These are phyloP conservation scores for Cariama cristata DNA, from an alignment of 2,113 vertebrate genomes.

Conservation along the genomic window DNA sequence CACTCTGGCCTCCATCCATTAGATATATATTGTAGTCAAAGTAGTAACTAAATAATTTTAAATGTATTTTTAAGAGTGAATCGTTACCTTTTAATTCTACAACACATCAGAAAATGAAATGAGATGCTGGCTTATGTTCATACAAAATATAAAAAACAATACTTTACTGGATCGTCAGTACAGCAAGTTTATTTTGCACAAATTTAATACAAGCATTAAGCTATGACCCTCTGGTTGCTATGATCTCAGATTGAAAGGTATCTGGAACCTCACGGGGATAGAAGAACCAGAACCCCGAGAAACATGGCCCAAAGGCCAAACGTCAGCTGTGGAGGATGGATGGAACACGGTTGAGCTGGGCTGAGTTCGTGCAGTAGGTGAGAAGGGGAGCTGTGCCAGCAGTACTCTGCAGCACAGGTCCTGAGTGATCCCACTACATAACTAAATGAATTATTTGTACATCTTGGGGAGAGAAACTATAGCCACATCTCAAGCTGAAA, in stretches of 20 bases:
- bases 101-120: not conserved
- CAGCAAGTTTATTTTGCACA: not conserved
- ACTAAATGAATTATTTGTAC: conserved; percentile 11
- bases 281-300: not conserved
- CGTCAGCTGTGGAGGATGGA: not conserved
- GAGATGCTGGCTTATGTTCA: not conserved
- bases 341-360: not conserved
- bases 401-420: not conserved
- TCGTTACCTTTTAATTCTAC: conserved; percentile 2
- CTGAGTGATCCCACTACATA: not conserved
- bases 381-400: not conserved
- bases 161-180: not conserved
- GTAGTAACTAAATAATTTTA: not conserved
- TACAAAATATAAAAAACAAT: not conserved
- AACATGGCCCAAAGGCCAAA: not conserved
- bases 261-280: not conserved
- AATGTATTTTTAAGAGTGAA: conserved; percentile 9
- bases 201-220: not conserved
- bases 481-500: not conserved
- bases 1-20: not conserved
- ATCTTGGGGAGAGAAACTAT: not conserved
- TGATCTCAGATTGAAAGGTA: not conserved
- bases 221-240: not conserved
- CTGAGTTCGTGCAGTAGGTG: not conserved
- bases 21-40: not conserved